Conservation (phyloP, 2,888 invertebrate species). For the Chalcosyrphus nemorum region DNA sequence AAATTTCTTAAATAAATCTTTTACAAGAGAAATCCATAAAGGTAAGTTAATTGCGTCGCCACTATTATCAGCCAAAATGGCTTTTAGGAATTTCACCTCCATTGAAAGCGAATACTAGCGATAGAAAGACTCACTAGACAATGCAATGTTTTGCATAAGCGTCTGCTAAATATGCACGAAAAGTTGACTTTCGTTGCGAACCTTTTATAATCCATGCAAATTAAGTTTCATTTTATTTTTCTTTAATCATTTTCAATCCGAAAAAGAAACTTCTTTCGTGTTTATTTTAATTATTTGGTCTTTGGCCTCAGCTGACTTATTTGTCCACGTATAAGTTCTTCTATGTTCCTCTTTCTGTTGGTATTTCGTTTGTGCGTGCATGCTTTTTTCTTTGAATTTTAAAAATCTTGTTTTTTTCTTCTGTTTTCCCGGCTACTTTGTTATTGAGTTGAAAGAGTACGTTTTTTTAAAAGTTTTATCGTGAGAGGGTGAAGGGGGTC, state of each 20-base stretch:
- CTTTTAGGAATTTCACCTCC: slow-evolving; percentile 16
- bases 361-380: slow-evolving; percentile 11
- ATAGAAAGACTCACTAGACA: too few relatives aligned
- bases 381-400: neutral
- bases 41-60: slow-evolving; percentile 44
- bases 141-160: slow-evolving; percentile 33
- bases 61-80: neutral
- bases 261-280: slow-evolving; percentile 39
- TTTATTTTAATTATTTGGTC: slow-evolving; percentile 33
- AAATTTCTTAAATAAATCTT: slow-evolving; percentile 18
- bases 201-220: slow-evolving; percentile 29
- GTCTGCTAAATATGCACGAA: slow-evolving; percentile 33
- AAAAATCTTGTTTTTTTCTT: neutral
- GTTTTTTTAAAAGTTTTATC: neutral
- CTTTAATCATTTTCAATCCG: neutral
- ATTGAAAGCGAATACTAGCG: slow-evolving; percentile 17
- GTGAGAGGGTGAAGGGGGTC: neutral
- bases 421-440: neutral
- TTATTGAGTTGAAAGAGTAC: neutral
- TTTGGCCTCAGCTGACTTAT: slow-evolving; percentile 29
- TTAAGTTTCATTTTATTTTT: slow-evolving; percentile 6
- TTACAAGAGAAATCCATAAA: slow-evolving; percentile 34
- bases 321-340: slow-evolving; percentile 10
- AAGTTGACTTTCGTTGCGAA: slow-evolving; percentile 42
- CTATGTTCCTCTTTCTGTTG: neutral